These are phyloP conservation scores for Lampropteryx suffumata DNA, from an alignment of 2,888 invertebrate genomes.

Conservation along the genomic window DNA sequence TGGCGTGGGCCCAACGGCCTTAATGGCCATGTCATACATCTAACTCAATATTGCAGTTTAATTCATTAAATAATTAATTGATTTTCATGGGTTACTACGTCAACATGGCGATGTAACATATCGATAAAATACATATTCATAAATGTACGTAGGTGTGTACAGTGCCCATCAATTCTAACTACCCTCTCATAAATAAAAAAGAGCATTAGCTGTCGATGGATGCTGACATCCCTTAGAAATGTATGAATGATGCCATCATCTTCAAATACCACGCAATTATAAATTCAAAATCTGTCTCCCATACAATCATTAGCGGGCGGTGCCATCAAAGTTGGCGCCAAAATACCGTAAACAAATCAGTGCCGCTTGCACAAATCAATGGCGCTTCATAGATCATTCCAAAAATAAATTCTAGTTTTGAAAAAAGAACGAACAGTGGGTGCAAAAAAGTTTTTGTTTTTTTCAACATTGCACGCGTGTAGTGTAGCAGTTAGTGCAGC, in stretches of 20 bases:
- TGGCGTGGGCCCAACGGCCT: constrained; percentile 57
- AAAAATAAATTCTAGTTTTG: constrained; percentile 41
- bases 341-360: constrained; percentile 52
- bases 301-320: constrained; percentile 50
- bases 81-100: neutral
- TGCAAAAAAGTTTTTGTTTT: constrained; percentile 41
- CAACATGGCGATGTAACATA: neutral
- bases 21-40: constrained; percentile 30
- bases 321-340: constrained; percentile 61
- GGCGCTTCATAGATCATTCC: constrained; percentile 59
- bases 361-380: constrained; percentile 62
- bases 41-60: constrained; percentile 25
- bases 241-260: neutral
- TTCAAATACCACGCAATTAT: constrained; percentile 17
- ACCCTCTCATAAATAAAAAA: too few relatives aligned
- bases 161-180: too few relatives aligned
- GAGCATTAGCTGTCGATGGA: too few relatives aligned
- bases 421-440: constrained; percentile 43
- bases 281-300: constrained; percentile 15
- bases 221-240: too few relatives aligned
- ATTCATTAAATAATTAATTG: constrained; percentile 23
- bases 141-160: too few relatives aligned
- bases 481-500: constrained; percentile 70
- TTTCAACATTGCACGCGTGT: constrained; percentile 71
- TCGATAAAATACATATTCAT: too few relatives aligned